These are phyloP conservation scores for Eurystomus glaucurus DNA, from an alignment of 2,797 vertebrate genomes.

Conservation along the genomic window DNA sequence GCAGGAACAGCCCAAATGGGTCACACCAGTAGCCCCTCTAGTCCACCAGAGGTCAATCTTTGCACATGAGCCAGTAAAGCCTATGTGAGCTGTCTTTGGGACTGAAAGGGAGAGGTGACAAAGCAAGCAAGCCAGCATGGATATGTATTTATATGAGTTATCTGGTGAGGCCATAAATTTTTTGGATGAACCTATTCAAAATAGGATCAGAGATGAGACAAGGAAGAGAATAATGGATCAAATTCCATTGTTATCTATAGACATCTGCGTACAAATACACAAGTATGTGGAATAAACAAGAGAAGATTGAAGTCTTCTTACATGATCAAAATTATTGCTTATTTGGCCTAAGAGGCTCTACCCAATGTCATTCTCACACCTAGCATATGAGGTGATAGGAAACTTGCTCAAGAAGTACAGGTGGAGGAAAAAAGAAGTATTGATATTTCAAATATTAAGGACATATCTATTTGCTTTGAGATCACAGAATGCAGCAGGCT, in stretches of 20 bases:
- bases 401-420: background rate
- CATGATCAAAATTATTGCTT: background rate
- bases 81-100: background rate
- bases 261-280: background rate
- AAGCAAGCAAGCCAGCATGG: background rate
- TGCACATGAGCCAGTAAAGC: background rate
- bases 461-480: background rate
- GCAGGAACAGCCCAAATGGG: background rate
- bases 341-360: background rate
- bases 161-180: background rate
- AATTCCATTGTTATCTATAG: background rate
- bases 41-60: constrained; percentile 39
- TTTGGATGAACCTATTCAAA: background rate
- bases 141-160: background rate
- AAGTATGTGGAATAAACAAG: background rate
- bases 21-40: background rate
- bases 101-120: background rate
- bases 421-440: background rate
- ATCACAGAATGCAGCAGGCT: background rate
- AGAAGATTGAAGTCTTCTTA: background rate
- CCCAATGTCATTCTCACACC: background rate
- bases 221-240: background rate
- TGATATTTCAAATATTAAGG: background rate
- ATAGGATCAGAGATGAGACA: background rate
- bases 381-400: background rate